Base-by-base conservation (phyloP, 2,888 invertebrate genomes). In the Drosophila aldrichi region DNA sequence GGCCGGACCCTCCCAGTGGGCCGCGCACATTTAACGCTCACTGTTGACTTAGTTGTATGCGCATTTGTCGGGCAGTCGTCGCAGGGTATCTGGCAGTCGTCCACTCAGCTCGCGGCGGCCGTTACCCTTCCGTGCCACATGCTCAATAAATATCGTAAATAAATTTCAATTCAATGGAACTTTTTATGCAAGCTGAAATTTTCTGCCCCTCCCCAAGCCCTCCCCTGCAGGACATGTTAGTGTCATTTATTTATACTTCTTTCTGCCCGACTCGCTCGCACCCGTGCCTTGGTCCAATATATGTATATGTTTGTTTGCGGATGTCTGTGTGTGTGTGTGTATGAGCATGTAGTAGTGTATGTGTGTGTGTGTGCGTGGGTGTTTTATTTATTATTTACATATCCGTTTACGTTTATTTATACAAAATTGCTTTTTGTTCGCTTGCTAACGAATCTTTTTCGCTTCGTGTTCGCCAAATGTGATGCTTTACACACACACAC, bases 321-420 rank as follows among this genome's bases (percentile, higher is more conserved):
- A 34, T 40, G 41, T 48, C 12, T 40, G 29, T 29, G 25, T 25
- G 25, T 34, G 34, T 40, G 44, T 48, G 16, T 40, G 29, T 29
- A 18, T 57, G 46, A 54, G 32, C 22, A n/a, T 38, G 38, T 55
- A 25, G 7, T 25, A 25, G 55, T 40, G 16, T 29, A 1, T 36
- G 55, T 25, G 52, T 65, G 56, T 54, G 43, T 44, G 36, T 57
- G 34, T 18, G 18, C 52, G 65, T 69, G 71, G 49, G 66, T 78
- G 75, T 79, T 76, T 79, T 79, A 79, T 79, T 76, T 79, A 79
- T 79, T 79, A 79, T 79, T 79, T 79, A 79, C 80, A 80, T 79
- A 79, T 79, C 80, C 79, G 79, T 79, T 79, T 79, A 79, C 79
- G 80, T 77, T 79, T 79, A 79, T 79, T 79, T 79, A 79, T 79